A percentile compares a stretch with the other conserved stretches of the same genome.
phyloP scores from a whole-genome alignment of 2,797 vertebrate species.

The Molossus alvarezi region DNA sequence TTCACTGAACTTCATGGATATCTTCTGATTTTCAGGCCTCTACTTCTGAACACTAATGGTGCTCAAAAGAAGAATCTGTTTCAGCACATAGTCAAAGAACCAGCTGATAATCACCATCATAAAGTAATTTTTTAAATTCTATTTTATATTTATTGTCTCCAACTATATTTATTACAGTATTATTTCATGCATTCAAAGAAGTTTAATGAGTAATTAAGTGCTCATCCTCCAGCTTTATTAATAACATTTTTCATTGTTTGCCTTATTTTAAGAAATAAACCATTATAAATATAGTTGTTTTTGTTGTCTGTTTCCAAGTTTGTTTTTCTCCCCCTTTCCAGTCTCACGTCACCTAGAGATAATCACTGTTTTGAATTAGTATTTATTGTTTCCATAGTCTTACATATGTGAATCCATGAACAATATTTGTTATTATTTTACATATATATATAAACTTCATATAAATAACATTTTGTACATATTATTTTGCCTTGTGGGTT shows the following conservation, averaged over 20 bases:
- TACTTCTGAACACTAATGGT: conserved; percentile 96
- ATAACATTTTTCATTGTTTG: conserved; percentile 42
- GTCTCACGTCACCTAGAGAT: background rate
- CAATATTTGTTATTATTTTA: conserved; percentile 26
- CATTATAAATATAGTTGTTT: conserved; percentile 21
- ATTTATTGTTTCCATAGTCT: conserved; percentile 12
- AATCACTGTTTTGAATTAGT: conserved; percentile 19
- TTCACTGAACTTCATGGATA: conserved; percentile 37
- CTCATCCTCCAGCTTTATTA: conserved; percentile 48
- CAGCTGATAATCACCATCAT: conserved; percentile 90
- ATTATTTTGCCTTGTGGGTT: background rate
- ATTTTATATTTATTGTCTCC: conserved; percentile 69
- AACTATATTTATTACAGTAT: conserved; percentile 35
- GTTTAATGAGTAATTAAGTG: conserved; percentile 58
- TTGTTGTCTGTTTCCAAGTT: background rate
- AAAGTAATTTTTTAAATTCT: conserved; percentile 81
- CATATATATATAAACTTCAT: background rate
- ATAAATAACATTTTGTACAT: conserved; percentile 19
- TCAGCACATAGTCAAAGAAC: conserved; percentile 95
- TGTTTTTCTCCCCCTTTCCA: background rate
- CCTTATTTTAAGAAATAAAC: conserved; percentile 71
- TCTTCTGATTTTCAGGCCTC: conserved; percentile 90
- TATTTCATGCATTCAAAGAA: conserved; percentile 59
- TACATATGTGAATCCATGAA: conserved; percentile 30
- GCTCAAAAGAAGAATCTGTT: conserved; percentile 96